Percentiles rank a stretch among this genome's conserved stretches.
Evolutionary conservation across 2,113 vertebrate species (phyloP).

Genomic region (Pygoscelis adeliae): DNA sequence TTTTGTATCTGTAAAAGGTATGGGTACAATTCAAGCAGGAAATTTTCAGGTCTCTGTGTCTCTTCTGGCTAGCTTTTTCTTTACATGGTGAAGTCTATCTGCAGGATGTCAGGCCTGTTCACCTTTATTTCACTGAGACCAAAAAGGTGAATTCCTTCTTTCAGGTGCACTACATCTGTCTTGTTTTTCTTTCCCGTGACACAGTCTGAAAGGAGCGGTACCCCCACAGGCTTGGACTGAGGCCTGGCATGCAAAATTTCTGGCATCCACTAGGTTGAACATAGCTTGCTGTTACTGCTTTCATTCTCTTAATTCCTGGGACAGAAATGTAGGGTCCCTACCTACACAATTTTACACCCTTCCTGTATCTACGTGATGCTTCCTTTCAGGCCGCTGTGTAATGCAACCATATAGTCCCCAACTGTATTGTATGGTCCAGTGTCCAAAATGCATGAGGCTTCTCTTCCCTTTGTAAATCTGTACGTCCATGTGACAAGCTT

Average conservation of each 20-base stretch:
- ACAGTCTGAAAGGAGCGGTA: neutral
- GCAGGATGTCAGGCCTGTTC: neutral
- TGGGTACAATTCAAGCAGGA: neutral
- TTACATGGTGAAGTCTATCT: neutral
- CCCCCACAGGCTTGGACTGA: neutral
- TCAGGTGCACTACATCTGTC: neutral
- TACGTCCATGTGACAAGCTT: neutral
- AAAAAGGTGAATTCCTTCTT: neutral
- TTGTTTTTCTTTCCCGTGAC: neutral
- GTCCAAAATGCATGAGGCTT: neutral
- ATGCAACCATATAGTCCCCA: neutral
- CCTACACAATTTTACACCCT: neutral
- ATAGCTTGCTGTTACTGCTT: neutral
- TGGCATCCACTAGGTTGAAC: neutral
- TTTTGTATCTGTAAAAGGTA: neutral
- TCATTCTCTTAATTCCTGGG: neutral
- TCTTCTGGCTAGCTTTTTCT: neutral
- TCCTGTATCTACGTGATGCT: neutral
- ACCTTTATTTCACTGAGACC: neutral
- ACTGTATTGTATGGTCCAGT: neutral
- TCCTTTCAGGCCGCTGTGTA: neutral
- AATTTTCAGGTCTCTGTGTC: neutral
- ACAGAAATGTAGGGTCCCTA: neutral
- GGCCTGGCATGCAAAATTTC: neutral
- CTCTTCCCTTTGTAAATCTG: neutral